Evolutionary conservation across 2,797 vertebrate species (phyloP).

Genomic region (Chlorospingus semifuscus): DNA sequence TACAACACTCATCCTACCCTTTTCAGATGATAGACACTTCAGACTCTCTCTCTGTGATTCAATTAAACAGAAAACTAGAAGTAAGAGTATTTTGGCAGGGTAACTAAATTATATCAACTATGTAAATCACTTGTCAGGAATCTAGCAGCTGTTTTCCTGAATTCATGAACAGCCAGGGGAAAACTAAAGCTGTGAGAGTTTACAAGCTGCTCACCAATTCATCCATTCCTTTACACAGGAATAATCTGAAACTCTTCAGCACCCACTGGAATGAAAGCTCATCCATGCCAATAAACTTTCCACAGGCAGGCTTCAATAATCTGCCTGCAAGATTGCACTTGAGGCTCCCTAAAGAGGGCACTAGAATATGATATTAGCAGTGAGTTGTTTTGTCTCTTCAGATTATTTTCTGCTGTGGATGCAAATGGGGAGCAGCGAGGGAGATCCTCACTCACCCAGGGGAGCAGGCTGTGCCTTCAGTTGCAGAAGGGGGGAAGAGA

Average conservation of each 20-base stretch:
- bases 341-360: not conserved
- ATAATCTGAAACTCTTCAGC: not conserved
- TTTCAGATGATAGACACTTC: conserved; percentile 17
- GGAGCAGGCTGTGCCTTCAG: not conserved
- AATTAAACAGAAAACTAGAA: conserved; percentile 35
- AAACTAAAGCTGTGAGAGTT: conserved; percentile 35
- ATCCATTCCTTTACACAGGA: not conserved
- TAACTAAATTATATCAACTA: conserved; percentile 38
- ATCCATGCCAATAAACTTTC: conserved; percentile 17
- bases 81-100: conserved; percentile 36
- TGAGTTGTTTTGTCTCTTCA: not conserved
- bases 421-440: not conserved
- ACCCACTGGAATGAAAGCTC: not conserved
- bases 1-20: not conserved
- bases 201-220: conserved; percentile 37
- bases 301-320: not conserved
- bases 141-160: conserved; percentile 53
- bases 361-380: not conserved
- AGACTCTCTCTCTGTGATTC: not conserved
- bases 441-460: not conserved
- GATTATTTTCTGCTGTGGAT: not conserved
- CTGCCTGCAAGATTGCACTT: not conserved
- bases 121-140: conserved; percentile 28
- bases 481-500: not conserved
- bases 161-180: conserved; percentile 28